Base-by-base conservation (phyloP, 2,113 vertebrate species). In the Oncorhynchus nerka region DNA sequence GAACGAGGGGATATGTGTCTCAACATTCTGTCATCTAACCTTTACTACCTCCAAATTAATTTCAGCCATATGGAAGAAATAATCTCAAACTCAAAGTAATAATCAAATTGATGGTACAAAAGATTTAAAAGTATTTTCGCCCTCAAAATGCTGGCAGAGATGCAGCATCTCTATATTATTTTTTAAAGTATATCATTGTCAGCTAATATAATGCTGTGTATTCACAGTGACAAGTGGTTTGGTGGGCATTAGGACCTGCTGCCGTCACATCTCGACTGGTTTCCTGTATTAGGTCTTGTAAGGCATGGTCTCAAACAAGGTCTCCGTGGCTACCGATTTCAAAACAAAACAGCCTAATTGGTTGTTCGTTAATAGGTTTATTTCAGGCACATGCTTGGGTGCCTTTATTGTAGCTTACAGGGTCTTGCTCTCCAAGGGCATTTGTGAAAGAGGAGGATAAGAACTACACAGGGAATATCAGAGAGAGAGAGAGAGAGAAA, bases 341-440 rank as follows among this genome's bases (percentile, higher is more conserved):
- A 83, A 82, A 88, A 82, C 70, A 84, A 87, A 88, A 81, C 73
- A 72, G 68, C 71, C 74, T 87, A 87, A 90, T 87, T 89, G 84
- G 74, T 49, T 64, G 51, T 73, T 85, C 81, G 82, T 87, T 89
- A 89, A 87, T 89, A 82, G 45, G 79, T 88, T 90, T 85, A 85
- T 89, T 87, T 88, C 69, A 76, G 80, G 76, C 81, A 88, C 86
- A 83, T 85, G 79, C 77, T 80, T 57, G 76, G 75, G 67, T 66
- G 85, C 80, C 74, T 87, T 83, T 84, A 80, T 84, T 79, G 71
- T 55, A 76, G 79, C 84, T 84, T 74, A 68, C 78, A 78, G 81
- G 75, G 79, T 78, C 69, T 77, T 30, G 68, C 81, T 84, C 81
- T 81, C 77, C 32, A 19, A 48, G 74, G 87, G 79, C 79, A 70